phyloP scores from a whole-genome alignment of 2,888 invertebrate species.

The Athalia rosae region DNA sequence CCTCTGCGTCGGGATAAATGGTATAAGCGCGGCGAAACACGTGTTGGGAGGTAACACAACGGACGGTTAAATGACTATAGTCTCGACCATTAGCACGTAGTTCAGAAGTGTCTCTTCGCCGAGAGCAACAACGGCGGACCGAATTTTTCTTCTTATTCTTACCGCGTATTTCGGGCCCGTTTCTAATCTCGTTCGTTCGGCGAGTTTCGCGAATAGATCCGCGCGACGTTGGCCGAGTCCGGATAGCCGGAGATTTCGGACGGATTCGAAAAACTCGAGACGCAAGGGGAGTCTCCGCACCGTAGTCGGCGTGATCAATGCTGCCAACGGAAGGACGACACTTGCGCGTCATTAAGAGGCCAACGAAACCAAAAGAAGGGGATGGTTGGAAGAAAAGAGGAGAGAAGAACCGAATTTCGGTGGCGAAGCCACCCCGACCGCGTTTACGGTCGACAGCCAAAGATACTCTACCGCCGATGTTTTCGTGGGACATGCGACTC shows the following conservation, averaged over 20 bases:
- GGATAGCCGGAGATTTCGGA: not conserved
- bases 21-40: not conserved
- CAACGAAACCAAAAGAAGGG: slow-evolving; percentile 37
- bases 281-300: not conserved
- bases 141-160: not conserved
- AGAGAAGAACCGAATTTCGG: not conserved
- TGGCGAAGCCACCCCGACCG: no score
- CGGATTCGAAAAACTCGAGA: not conserved
- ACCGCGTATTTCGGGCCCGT: slow-evolving; percentile 26
- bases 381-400: not conserved
- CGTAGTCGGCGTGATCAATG: slow-evolving; percentile 47
- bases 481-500: not conserved
- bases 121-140: not conserved
- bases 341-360: slow-evolving; percentile 43
- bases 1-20: no score
- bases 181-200: slow-evolving; percentile 44
- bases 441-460: not conserved
- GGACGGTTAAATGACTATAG: slow-evolving; percentile 20
- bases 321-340: slow-evolving; percentile 39
- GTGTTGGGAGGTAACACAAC: not conserved
- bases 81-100: slow-evolving; percentile 23
- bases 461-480: slow-evolving; percentile 2
- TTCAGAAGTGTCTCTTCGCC: slow-evolving; percentile 15
- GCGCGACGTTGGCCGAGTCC: not conserved
- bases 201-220: slow-evolving; percentile 16